Conservation (phyloP, 2,888 invertebrate genomes). For the Doris montereyensis region DNA sequence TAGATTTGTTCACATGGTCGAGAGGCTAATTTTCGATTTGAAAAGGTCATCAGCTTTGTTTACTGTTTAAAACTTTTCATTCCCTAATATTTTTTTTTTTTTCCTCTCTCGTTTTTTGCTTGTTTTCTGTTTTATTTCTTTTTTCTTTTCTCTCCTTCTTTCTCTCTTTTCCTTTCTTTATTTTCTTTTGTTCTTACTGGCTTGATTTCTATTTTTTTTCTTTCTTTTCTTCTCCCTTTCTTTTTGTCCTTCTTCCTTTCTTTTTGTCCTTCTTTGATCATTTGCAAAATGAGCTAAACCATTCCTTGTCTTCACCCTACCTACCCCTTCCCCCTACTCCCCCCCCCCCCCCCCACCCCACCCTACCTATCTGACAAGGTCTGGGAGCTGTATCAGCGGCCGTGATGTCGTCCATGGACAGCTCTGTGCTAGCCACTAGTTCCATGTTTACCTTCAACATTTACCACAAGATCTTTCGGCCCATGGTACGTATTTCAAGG, state of each 20-base stretch:
- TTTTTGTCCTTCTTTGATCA: no score
- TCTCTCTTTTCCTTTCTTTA: not conserved
- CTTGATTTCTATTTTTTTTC: no score
- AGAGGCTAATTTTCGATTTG: no score
- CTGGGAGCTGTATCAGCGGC: conserved; percentile 59
- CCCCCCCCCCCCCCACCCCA: no score
- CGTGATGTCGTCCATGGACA: conserved; percentile 63
- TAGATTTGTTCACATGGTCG: no score
- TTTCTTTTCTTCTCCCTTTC: no score
- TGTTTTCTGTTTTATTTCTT: not conserved
- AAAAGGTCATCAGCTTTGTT: not conserved
- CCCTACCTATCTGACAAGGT: no score
- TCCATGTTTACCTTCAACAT: conserved; percentile 63
- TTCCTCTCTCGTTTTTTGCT: not conserved
- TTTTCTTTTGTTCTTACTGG: conserved; percentile 9
- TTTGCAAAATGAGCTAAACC: not conserved
- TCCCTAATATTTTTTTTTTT: not conserved
- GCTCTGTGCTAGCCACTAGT: conserved; percentile 55
- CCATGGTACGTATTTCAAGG: conserved; percentile 46
- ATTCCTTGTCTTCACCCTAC: not conserved
- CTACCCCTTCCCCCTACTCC: not conserved
- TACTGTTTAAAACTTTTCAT: not conserved
- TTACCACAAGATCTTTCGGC: conserved; percentile 50
- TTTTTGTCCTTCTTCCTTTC: no score
- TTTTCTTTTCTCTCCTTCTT: not conserved